Evolutionary conservation across 2,888 invertebrate genomes (phyloP).

Genomic region (Mimumesa dahlbomi): DNA sequence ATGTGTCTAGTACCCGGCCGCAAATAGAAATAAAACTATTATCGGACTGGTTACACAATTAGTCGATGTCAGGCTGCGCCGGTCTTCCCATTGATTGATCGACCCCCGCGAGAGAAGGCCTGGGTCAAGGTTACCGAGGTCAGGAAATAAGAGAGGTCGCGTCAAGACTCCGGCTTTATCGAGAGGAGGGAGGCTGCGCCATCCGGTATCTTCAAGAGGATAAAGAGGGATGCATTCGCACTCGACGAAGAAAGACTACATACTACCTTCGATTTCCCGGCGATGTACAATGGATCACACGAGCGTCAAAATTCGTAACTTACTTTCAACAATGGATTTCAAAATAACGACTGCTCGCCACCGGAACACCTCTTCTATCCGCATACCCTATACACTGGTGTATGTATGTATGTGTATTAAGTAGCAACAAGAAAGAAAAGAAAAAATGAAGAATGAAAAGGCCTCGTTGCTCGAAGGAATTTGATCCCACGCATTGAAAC

Average conservation of each 20-base stretch:
- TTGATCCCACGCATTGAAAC: constrained; percentile 39
- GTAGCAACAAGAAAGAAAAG: background rate
- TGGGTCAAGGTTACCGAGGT: constrained; percentile 74
- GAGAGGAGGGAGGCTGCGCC: constrained; percentile 27
- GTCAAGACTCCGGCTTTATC: constrained; percentile 44
- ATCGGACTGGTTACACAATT: constrained; percentile 41
- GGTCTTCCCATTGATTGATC: constrained; percentile 58
- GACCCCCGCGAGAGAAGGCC: constrained; percentile 53
- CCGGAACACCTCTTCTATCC: too few species aligned
- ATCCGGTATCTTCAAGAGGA: constrained; percentile 24
- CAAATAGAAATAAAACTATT: constrained; percentile 27
- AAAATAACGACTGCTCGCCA: too few species aligned
- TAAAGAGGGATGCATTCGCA: constrained; percentile 37
- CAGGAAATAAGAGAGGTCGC: constrained; percentile 61
- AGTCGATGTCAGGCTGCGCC: constrained; percentile 43
- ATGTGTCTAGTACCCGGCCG: background rate
- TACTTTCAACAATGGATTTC: too few species aligned
- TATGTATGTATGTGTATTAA: background rate
- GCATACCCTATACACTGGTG: background rate
- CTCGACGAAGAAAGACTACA: constrained; percentile 13
- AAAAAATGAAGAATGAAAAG: too few species aligned
- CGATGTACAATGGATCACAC: too few species aligned
- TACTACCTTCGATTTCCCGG: constrained; percentile 29
- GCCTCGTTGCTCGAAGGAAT: constrained; percentile 19
- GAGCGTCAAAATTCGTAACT: too few species aligned